A percentile compares a stretch with the other conserved stretches of the same genome.
These are phyloP conservation scores for Venustoraphidia nigricollis DNA, from an alignment of 2,888 invertebrate species.

Conservation along the genomic window DNA sequence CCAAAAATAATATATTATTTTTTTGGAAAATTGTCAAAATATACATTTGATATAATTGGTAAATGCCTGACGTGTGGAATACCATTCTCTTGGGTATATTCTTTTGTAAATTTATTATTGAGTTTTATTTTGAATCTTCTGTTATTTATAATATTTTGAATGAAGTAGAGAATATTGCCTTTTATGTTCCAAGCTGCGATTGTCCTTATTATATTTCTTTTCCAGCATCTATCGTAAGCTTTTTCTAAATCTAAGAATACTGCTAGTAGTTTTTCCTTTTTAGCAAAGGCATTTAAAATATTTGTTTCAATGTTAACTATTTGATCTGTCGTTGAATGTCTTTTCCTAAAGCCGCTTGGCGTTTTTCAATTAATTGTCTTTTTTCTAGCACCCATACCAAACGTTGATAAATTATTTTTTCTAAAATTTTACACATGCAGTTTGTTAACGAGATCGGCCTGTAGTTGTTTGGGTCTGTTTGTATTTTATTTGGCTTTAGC, in stretches of 20 bases:
- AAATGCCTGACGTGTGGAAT: too few species aligned
- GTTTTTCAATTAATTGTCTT: not conserved
- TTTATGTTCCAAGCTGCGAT: not conserved
- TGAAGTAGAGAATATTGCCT: not conserved
- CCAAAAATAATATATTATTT: too few species aligned
- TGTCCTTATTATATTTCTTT: not conserved
- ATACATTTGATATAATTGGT: too few species aligned
- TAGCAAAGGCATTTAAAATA: not conserved
- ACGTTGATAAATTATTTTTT: not conserved
- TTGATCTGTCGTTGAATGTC: not conserved
- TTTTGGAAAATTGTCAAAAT: too few species aligned
- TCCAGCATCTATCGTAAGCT: not conserved
- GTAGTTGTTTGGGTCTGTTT: too few species aligned
- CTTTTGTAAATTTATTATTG: not conserved
- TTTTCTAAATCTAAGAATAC: not conserved
- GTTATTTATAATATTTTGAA: constrained; percentile 1
- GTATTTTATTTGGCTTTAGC: too few species aligned
- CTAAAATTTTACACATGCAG: not conserved
- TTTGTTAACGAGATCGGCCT: too few species aligned
- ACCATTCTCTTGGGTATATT: constrained; percentile 6
- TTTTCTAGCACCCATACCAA: not conserved
- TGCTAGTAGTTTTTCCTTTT: not conserved
- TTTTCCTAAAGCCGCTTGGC: not conserved
- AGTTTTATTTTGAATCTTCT: constrained; percentile 5
- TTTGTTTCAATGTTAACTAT: not conserved